Conservation (phyloP, 1,140 invertebrate genomes). For the Medauroidea extradentata region DNA sequence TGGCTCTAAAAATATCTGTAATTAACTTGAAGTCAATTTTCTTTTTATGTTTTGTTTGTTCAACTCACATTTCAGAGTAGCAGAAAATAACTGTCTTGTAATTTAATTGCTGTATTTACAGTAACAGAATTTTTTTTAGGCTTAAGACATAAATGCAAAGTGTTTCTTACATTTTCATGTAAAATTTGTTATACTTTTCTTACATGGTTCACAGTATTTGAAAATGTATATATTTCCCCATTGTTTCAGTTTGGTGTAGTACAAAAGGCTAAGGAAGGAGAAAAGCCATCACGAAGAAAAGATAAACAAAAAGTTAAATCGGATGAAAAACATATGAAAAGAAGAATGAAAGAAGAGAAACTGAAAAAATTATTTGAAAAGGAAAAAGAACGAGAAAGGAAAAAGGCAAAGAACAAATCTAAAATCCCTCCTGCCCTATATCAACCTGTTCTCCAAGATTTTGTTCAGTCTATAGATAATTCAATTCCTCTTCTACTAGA, state of each 20-base stretch:
- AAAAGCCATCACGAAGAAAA: conserved; percentile 60
- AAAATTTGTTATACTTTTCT: too few relatives aligned
- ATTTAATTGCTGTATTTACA: too few relatives aligned
- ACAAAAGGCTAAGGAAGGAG: conserved; percentile 58
- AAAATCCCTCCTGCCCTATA: conserved; percentile 44
- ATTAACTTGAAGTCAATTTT: too few relatives aligned
- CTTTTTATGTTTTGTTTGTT: too few relatives aligned
- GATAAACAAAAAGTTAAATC: conserved; percentile 73
- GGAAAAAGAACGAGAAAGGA: conserved; percentile 68
- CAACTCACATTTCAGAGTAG: too few relatives aligned
- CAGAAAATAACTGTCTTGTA: too few relatives aligned
- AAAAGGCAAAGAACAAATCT: conserved; percentile 59
- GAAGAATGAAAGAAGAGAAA: conserved; percentile 68
- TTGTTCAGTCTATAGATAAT: conserved; percentile 72
- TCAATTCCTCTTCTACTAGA: conserved; percentile 87
- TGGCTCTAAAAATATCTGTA: too few relatives aligned
- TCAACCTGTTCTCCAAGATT: conserved; percentile 52
- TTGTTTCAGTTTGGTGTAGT: conserved; percentile 52
- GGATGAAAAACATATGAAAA: conserved; percentile 71
- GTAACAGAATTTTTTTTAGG: too few relatives aligned
- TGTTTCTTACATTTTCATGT: too few relatives aligned
- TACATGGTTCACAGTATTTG: too few relatives aligned
- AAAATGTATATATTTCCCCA: too few relatives aligned
- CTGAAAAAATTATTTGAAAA: conserved; percentile 64
- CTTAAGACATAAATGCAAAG: too few relatives aligned